Evolutionary conservation across 1,140 invertebrate genomes (phyloP), one percentile per base, ranked within the genome.

Genomic region (Papilio dardanus): DNA sequence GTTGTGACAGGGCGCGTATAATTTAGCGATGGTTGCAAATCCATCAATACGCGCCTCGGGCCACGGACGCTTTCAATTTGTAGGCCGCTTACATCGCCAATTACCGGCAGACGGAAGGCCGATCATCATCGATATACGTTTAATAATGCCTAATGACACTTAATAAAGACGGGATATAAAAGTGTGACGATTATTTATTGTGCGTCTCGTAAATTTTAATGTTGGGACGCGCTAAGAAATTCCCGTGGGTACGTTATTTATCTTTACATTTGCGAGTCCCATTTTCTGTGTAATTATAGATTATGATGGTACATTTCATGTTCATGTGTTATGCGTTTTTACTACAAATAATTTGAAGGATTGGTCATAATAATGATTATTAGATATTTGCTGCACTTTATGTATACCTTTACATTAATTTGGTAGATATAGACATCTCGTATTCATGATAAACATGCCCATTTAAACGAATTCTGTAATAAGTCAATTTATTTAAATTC

Each of bases 111-210:
- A 90, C 90, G 91, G 91, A 92, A 92, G 91, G 91, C 88, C 86
- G 88, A 83, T 87, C 89, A 90, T 91, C 90, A 87, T 87, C 88
- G 87, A 89, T 92, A 89, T 87, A 88, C 85, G 83, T 87, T 91
- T 92, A 91, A 93, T 93, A 92, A 93, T 88, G 86, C 87, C 90
- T 93, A 93, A 93, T 91, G 91, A 92, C 89, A 88, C 86, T 89
- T 89, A 91, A 93, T 93, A 90, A 88, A 92, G 90, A 88, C 85
- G 76, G 83, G 88, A 89, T 88, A 91, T 91, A 90, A 89, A 90
- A 88, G 85, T 91, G 88, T 88, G 82, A 88, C 81, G 84, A 87
- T 90, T 90, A 89, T 90, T 90, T 90, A 86, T 85, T 85, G 76
- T 81, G 58, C 77, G 68, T 80, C 79, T 69, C 76, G 77, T 81